Evolutionary conservation across 2,888 invertebrate genomes (phyloP).

Genomic region (Ethmia dodecea): DNA sequence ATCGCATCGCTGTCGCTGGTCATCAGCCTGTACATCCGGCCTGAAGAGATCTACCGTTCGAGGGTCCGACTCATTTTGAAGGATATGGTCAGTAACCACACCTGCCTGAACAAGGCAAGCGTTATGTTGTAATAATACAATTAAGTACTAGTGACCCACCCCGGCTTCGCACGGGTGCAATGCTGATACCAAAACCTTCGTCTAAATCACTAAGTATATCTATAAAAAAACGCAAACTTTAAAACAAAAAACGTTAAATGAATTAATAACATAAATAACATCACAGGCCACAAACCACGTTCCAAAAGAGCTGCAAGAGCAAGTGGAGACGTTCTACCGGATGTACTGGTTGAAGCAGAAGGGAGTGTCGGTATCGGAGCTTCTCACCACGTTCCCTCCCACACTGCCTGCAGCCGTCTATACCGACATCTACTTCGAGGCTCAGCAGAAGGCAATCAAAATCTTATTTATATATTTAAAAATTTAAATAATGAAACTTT

Average conservation of each 20-base stretch:
- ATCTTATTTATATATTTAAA: no score
- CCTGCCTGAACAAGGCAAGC: no score
- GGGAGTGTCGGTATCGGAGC: slow-evolving; percentile 45
- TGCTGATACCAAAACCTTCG: no score
- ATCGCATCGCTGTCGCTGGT: slow-evolving; percentile 53
- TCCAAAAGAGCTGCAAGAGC: slow-evolving; percentile 36
- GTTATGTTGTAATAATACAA: no score
- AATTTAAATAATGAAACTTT: no score
- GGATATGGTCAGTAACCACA: slow-evolving; percentile 50
- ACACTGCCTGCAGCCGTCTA: slow-evolving; percentile 41
- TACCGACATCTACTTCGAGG: slow-evolving; percentile 57
- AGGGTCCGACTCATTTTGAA: slow-evolving; percentile 54
- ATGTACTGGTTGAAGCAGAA: slow-evolving; percentile 64
- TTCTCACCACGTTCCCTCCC: slow-evolving; percentile 49
- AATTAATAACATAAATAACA: no score
- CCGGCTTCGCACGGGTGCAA: no score
- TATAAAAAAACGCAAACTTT: no score
- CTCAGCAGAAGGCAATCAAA: slow-evolving; percentile 53
- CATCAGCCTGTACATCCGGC: slow-evolving; percentile 52
- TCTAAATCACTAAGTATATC: no score
- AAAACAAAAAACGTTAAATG: no score
- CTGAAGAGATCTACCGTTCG: slow-evolving; percentile 51
- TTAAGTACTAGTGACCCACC: no score
- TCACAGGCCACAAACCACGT: slow-evolving; percentile 43
- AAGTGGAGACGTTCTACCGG: slow-evolving; percentile 59